Percentiles rank a stretch among this genome's conserved stretches.
Evolutionary conservation across 2,797 vertebrate genomes (phyloP).

Genomic region (Aplochiton taeniatus): DNA sequence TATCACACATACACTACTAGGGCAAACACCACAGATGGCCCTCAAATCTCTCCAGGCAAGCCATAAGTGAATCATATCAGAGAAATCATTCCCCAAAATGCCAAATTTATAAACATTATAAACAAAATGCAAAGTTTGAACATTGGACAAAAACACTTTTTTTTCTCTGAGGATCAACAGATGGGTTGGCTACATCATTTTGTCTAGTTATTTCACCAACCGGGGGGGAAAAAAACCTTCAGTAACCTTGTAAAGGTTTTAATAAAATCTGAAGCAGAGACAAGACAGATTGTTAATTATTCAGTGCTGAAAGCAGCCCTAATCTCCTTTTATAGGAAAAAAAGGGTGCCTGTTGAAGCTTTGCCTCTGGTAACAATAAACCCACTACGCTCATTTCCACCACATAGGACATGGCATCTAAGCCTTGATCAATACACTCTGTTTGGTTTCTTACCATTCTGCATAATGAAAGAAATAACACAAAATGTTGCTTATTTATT

Average conservation of each 20-base stretch:
- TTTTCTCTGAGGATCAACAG: conserved; percentile 27
- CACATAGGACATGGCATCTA: conserved; percentile 52
- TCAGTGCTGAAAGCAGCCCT: conserved; percentile 44
- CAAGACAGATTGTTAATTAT: conserved; percentile 62
- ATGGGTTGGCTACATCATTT: conserved; percentile 26
- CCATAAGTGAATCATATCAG: background rate
- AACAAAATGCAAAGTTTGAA: conserved; percentile 6
- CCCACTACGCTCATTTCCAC: conserved; percentile 47
- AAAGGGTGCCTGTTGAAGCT: conserved; percentile 22
- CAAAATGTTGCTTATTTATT: conserved; percentile 73
- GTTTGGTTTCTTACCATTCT: conserved; percentile 59
- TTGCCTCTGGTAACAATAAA: conserved; percentile 45
- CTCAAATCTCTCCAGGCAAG: background rate
- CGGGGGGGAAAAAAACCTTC: conserved; percentile 22
- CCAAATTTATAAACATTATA: background rate
- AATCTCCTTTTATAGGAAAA: conserved; percentile 44
- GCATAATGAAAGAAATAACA: conserved; percentile 70
- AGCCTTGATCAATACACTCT: conserved; percentile 68
- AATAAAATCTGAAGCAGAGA: conserved; percentile 47
- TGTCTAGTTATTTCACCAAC: conserved; percentile 11
- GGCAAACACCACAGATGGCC: conserved; percentile 1
- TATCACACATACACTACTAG: conserved; percentile 33
- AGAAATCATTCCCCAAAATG: background rate
- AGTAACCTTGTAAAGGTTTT: conserved; percentile 30
- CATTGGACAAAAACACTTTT: background rate